Percentiles rank a stretch among this genome's conserved stretches.
Conservation (phyloP, 2,888 invertebrate genomes). For the Hirtodrosophila duncani region DNA sequence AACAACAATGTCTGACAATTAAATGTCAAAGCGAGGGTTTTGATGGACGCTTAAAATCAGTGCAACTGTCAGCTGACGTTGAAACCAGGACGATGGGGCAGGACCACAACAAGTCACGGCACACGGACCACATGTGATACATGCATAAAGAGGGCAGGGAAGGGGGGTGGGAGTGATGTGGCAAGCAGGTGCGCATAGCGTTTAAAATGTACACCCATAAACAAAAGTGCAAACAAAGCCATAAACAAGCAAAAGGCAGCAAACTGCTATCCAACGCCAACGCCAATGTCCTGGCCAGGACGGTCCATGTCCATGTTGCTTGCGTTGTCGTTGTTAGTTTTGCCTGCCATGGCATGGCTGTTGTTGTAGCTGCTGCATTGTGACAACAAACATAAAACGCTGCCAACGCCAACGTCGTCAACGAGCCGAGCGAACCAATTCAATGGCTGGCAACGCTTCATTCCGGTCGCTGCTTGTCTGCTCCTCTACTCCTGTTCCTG, state of each 20-base stretch:
- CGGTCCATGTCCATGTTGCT: not conserved
- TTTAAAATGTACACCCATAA: constrained; percentile 73
- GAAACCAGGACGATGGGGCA: constrained; percentile 4
- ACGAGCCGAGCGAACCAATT: constrained; percentile 11
- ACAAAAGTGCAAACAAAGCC: constrained; percentile 72
- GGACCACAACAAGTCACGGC: constrained; percentile 27
- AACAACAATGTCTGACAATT: constrained; percentile 60
- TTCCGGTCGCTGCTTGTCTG: constrained; percentile 53
- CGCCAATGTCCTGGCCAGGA: not conserved
- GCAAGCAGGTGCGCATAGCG: constrained; percentile 35
- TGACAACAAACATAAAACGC: constrained; percentile 10
- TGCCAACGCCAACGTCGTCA: constrained; percentile 2
- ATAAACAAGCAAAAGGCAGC: constrained; percentile 55
- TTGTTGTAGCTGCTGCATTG: no score
- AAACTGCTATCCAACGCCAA: not conserved
- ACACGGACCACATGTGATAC: constrained; percentile 31
- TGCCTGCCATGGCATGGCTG: constrained; percentile 11
- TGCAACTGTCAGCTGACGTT: constrained; percentile 55
- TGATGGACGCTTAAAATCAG: constrained; percentile 71
- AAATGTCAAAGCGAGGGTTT: constrained; percentile 64
- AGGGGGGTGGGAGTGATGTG: not conserved
- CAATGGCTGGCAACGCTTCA: constrained; percentile 40
- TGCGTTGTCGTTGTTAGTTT: constrained; percentile 42
- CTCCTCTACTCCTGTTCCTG: no score
- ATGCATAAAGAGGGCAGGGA: not conserved